A percentile compares a stretch with the other conserved stretches of the same genome.
Conservation (phyloP, 92 coral and sea anemone genomes). For the Isaurus tuberculatus region DNA sequence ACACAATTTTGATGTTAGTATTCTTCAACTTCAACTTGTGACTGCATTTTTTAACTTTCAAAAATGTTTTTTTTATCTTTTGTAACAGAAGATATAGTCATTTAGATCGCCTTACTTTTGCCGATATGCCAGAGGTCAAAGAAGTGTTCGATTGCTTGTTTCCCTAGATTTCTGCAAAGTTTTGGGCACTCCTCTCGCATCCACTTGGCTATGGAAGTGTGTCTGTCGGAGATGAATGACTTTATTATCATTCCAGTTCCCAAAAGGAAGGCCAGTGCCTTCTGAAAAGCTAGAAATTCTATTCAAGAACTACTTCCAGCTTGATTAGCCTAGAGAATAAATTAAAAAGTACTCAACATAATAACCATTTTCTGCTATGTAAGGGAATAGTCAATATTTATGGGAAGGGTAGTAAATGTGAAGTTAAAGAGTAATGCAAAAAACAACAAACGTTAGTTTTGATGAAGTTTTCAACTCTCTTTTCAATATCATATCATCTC, state of each 20-base stretch:
- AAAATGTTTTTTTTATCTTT: no score
- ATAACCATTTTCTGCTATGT: no score
- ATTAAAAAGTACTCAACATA: not conserved
- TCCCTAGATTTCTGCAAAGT: slow-evolving; percentile 11
- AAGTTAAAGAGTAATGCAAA: no score
- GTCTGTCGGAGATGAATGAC: slow-evolving; percentile 52
- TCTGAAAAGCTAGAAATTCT: slow-evolving; percentile 52
- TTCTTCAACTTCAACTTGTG: no score
- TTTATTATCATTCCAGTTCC: slow-evolving; percentile 51
- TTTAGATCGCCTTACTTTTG: slow-evolving; percentile 42
- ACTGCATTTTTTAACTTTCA: no score
- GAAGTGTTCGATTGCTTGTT: slow-evolving; percentile 18
- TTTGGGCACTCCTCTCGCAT: slow-evolving; percentile 56
- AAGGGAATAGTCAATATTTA: no score
- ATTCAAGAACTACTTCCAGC: slow-evolving; percentile 64
- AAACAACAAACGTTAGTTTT: no score
- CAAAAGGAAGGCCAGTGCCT: slow-evolving; percentile 41
- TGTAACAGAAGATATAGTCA: no score
- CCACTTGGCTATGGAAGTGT: slow-evolving; percentile 52
- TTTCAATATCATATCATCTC: no score
- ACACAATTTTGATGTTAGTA: no score
- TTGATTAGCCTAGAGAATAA: slow-evolving; percentile 55
- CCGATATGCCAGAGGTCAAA: slow-evolving; percentile 59
- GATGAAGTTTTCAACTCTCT: no score
- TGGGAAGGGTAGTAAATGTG: no score